phyloP scores from a whole-genome alignment of 2,113 vertebrate genomes.

The Leptobrachium leishanense region DNA sequence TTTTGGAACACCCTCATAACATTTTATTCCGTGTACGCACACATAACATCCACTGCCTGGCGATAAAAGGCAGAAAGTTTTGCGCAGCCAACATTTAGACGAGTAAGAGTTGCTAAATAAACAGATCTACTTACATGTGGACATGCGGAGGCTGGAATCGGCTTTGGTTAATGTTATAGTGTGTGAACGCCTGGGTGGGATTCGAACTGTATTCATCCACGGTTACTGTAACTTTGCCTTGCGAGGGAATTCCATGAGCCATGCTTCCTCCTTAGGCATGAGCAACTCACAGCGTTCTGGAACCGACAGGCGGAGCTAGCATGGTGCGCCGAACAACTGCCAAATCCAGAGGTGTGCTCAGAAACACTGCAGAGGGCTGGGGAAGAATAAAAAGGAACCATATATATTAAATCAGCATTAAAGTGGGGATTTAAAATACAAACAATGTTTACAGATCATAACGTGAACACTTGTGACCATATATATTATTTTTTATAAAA shows the following conservation, averaged over 20 bases:
- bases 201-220: slow-evolving; percentile 99
- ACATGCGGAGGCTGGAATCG: slow-evolving; percentile 97
- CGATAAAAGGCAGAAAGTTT: too few relatives aligned
- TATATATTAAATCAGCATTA: not conserved
- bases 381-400: slow-evolving; percentile 48
- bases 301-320: slow-evolving; percentile 69
- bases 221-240: slow-evolving; percentile 93
- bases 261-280: slow-evolving; percentile 89
- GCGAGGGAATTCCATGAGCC: slow-evolving; percentile 91
- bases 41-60: too few relatives aligned
- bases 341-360: slow-evolving; percentile 65
- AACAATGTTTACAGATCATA: too few relatives aligned
- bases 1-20: too few relatives aligned
- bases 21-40: too few relatives aligned
- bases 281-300: slow-evolving; percentile 85
- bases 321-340: slow-evolving; percentile 76
- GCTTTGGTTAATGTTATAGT: slow-evolving; percentile 99
- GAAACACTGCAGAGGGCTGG: slow-evolving; percentile 67
- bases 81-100: too few relatives aligned
- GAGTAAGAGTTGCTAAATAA: not conserved
- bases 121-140: slow-evolving; percentile 86
- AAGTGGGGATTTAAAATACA: too few relatives aligned
- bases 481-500: too few relatives aligned
- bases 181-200: slow-evolving; percentile 95
- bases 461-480: too few relatives aligned